phyloP scores from a whole-genome alignment of 2,113 vertebrate genomes.

The Chrysochloris asiatica region DNA sequence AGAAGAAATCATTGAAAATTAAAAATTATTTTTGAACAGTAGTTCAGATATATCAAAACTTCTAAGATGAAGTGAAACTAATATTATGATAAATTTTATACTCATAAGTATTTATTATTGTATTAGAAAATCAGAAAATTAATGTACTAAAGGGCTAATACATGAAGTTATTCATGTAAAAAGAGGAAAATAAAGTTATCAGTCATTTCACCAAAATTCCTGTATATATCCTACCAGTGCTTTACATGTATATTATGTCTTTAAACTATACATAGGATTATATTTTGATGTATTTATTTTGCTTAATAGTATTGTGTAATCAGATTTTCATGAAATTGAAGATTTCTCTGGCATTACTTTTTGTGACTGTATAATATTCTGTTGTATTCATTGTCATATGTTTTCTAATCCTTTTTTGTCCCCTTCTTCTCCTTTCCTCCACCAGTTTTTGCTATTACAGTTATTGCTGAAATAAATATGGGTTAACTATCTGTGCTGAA shows the following conservation, averaged over 20 bases:
- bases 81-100: conserved; percentile 19
- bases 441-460: conserved; percentile 18
- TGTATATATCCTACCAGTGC: neutral
- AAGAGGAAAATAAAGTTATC: conserved; percentile 6
- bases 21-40: conserved; percentile 22
- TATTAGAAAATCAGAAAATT: conserved; percentile 15
- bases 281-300: conserved; percentile 43
- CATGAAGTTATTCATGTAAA: conserved; percentile 35
- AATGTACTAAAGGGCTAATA: neutral
- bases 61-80: conserved; percentile 7
- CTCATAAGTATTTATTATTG: conserved; percentile 10
- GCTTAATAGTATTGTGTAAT: conserved; percentile 2
- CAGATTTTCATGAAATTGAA: neutral
- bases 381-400: neutral
- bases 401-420: conserved; percentile 12
- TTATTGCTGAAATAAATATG: conserved; percentile 16
- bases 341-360: conserved; percentile 19
- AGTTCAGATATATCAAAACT: conserved; percentile 40
- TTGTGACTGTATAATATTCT: neutral
- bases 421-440: neutral
- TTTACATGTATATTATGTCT: neutral
- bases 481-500: conserved; percentile 14
- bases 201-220: neutral
- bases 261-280: conserved; percentile 37
- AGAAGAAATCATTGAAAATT: conserved; percentile 30